phyloP scores from a whole-genome alignment of 37 sponge, comb jelly and placozoan genomes.

The Petrosia ficiformis region DNA sequence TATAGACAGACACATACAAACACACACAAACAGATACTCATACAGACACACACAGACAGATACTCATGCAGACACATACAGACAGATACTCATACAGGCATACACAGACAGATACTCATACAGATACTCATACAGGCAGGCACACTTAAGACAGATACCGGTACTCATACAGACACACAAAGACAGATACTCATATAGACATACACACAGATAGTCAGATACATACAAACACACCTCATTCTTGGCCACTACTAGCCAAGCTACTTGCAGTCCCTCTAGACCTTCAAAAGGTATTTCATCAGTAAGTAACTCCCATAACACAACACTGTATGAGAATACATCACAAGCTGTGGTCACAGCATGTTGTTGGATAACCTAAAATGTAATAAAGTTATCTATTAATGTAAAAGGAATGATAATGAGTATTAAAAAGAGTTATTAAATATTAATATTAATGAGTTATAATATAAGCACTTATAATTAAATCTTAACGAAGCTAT shows the following conservation, averaged over 20 bases:
- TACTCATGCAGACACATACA: no score
- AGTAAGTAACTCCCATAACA: constrained; percentile 91
- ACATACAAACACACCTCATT: constrained; percentile 44
- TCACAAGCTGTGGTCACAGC: constrained; percentile 66
- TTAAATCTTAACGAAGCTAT: no score
- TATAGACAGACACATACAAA: no score
- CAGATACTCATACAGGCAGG: not conserved
- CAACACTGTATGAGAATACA: constrained; percentile 86
- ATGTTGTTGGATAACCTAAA: constrained; percentile 74
- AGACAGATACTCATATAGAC: not conserved
- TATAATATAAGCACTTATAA: no score
- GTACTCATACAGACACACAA: constrained; percentile 5
- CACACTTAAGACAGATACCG: not conserved
- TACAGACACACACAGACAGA: no score
- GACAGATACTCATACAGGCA: no score
- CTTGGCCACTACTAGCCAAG: constrained; percentile 90
- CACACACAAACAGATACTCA: no score
- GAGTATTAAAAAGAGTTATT: not conserved
- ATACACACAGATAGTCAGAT: not conserved
- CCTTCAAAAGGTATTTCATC: constrained; percentile 82
- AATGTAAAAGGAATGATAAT: not conserved
- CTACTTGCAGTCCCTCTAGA: constrained; percentile 86
- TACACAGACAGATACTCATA: not conserved
- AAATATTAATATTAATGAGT: not conserved
- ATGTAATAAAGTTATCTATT: not conserved